A percentile compares a stretch with the other conserved stretches of the same genome.
Evolutionary conservation across 2,113 vertebrate genomes (phyloP).

Genomic region (Herpetotheres cachinnans): DNA sequence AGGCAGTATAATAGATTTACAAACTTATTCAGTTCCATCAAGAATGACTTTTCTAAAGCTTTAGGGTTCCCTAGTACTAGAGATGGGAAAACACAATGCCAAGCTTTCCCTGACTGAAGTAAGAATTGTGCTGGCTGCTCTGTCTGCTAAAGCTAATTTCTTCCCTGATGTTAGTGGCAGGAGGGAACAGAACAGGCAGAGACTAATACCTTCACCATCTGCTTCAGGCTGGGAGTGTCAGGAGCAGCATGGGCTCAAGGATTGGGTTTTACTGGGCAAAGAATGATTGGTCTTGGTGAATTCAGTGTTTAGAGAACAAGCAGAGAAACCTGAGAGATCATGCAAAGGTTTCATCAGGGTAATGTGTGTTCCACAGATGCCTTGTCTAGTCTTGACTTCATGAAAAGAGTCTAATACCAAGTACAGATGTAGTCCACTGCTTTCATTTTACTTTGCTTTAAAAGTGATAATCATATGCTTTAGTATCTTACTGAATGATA

Average conservation of each 20-base stretch:
- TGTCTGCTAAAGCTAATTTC: neutral
- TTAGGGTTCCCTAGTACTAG: neutral
- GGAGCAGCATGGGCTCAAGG: neutral
- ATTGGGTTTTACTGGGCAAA: neutral
- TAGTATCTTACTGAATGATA: neutral
- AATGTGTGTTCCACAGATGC: neutral
- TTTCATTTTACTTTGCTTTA: neutral
- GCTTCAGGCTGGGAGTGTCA: neutral
- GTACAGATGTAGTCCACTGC: neutral
- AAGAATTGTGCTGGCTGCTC: neutral
- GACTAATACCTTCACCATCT: neutral
- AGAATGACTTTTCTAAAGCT: neutral
- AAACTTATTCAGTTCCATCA: neutral
- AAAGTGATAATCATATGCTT: neutral
- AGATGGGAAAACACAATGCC: neutral
- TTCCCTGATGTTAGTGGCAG: neutral
- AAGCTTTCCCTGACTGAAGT: neutral
- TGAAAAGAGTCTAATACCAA: neutral
- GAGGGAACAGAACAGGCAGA: neutral
- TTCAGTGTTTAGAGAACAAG: neutral
- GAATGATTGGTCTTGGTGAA: neutral
- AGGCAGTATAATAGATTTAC: neutral
- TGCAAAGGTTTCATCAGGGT: neutral
- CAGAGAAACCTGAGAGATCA: neutral
- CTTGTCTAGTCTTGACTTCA: neutral